These are phyloP conservation scores for Okapia johnstoni DNA, from an alignment of 2,113 vertebrate genomes.

Conservation along the genomic window DNA sequence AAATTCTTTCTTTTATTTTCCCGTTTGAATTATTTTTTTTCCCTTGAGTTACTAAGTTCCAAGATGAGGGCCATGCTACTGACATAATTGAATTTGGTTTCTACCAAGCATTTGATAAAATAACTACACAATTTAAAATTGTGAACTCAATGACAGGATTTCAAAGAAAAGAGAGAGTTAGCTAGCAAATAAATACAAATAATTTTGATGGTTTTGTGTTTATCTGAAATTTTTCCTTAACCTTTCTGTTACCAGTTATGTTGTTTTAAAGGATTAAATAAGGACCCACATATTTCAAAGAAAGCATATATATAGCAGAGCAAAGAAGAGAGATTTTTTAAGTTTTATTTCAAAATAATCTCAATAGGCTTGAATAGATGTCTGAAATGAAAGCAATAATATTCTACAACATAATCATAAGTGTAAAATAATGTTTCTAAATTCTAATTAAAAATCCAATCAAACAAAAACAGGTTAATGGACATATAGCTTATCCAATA, in stretches of 20 bases:
- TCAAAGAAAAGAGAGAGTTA: background rate
- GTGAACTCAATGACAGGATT: background rate
- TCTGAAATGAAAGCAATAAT: background rate
- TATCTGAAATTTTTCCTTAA: background rate
- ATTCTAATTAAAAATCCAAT: background rate
- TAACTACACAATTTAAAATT: background rate
- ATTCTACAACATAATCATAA: background rate
- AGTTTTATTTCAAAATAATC: background rate
- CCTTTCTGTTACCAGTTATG: background rate
- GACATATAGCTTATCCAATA: background rate
- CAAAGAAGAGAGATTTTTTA: background rate
- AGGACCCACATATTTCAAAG: background rate
- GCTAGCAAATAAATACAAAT: background rate
- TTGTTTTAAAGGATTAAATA: background rate
- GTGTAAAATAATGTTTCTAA: background rate
- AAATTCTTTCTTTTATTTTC: background rate
- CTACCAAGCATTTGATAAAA: background rate
- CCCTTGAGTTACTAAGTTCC: background rate
- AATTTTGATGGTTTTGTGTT: background rate
- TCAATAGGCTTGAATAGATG: background rate
- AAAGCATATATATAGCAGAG: background rate
- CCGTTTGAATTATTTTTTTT: background rate
- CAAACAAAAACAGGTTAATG: background rate
- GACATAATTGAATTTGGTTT: background rate
- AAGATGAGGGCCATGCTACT: background rate